These are phyloP conservation scores for Drosophila eugracilis DNA, from an alignment of 1,140 invertebrate species.

Conservation along the genomic window DNA sequence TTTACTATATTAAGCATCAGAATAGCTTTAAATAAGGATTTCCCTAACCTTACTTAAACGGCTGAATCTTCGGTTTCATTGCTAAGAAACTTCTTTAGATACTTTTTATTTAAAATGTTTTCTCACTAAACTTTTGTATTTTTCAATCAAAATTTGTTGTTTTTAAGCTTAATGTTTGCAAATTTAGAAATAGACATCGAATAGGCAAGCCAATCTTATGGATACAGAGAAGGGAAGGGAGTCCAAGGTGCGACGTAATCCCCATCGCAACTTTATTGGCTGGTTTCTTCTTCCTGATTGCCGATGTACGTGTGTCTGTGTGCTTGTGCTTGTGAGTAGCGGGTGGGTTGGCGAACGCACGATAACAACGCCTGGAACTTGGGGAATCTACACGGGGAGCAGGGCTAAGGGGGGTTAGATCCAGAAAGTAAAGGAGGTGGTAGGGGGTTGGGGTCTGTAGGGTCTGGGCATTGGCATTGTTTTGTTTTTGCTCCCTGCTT, in stretches of 20 bases:
- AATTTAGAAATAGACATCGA: too few relatives aligned
- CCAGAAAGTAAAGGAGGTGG: not conserved
- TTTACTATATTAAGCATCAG: too few relatives aligned
- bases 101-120: too few relatives aligned
- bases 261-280: conserved; percentile 30
- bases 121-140: too few relatives aligned
- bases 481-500: conserved; percentile 41
- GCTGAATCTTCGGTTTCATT: too few relatives aligned
- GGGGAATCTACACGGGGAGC: not conserved
- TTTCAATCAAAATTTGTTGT: too few relatives aligned
- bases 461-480: conserved; percentile 44
- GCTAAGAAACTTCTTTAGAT: too few relatives aligned
- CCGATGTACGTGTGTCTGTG: conserved; percentile 12
- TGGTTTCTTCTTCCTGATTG: conserved; percentile 67
- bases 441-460: conserved; percentile 9
- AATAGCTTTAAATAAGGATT: too few relatives aligned
- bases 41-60: too few relatives aligned
- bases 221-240: not conserved
- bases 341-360: conserved; percentile 71
- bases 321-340: conserved; percentile 48
- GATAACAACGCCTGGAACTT: conserved; percentile 60
- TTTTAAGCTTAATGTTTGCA: too few relatives aligned
- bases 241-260: not conserved
- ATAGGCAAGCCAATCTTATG: not conserved
- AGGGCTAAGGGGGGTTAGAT: not conserved